Evolutionary conservation across 2,113 vertebrate species (phyloP).

Genomic region (Calcarius ornatus): DNA sequence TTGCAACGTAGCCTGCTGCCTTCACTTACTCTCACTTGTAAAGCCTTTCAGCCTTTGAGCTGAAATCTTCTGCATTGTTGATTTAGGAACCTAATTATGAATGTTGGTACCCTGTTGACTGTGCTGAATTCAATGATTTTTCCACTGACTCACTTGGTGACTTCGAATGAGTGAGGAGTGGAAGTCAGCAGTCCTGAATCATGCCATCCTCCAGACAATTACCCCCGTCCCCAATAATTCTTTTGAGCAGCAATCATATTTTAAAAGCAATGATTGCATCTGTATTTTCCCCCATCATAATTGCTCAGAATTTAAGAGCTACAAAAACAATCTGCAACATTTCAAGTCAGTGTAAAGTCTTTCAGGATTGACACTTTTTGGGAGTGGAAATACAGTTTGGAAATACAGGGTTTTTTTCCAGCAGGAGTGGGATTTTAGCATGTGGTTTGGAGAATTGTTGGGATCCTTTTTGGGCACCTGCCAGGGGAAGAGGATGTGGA

Average conservation of each 20-base stretch:
- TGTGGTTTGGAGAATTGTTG: rapidly evolving
- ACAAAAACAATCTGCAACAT: not conserved
- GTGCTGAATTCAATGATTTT: slow-evolving; percentile 18
- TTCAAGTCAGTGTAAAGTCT: not conserved
- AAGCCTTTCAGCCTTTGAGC: not conserved
- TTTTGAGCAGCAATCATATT: not conserved
- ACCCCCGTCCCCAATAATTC: not conserved
- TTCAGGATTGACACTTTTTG: not conserved
- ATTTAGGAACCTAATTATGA: not conserved
- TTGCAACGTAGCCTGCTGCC: not conserved
- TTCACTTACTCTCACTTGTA: not conserved
- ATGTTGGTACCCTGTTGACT: not conserved
- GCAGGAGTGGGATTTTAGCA: not conserved
- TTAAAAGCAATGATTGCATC: not conserved
- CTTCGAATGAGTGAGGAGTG: slow-evolving; percentile 28
- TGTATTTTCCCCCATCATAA: not conserved
- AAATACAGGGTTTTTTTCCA: not conserved
- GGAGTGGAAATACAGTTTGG: not conserved
- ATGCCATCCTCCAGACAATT: slow-evolving; percentile 19
- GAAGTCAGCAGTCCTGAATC: slow-evolving; percentile 51
- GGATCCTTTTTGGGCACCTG: not conserved
- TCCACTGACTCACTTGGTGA: slow-evolving; percentile 51
- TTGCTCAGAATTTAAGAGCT: not conserved
- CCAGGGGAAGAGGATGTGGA: not conserved
- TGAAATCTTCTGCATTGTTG: not conserved